A percentile compares a stretch with the other conserved stretches of the same genome.
phyloP scores from a whole-genome alignment of 1,140 invertebrate species.

The Pseudomyrmex pallidus region DNA sequence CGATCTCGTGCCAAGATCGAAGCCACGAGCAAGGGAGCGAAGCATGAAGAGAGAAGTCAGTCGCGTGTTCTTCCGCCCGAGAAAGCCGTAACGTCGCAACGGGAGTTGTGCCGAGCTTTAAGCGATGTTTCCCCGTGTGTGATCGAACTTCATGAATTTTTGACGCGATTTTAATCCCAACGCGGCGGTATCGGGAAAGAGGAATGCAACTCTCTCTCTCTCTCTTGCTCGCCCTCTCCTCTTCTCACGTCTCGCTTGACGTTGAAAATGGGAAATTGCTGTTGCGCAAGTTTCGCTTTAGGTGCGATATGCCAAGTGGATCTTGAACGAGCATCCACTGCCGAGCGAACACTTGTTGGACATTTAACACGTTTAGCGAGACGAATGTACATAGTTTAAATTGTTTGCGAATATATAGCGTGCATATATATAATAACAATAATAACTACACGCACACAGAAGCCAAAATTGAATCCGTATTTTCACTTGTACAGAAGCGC shows the following conservation, averaged over 20 bases:
- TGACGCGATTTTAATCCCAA: constrained; percentile 57
- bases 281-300: constrained; percentile 19
- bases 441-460: not conserved
- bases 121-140: not conserved
- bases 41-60: constrained; percentile 55
- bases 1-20: constrained; percentile 49
- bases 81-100: constrained; percentile 34
- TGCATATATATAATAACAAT: not conserved
- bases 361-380: constrained; percentile 20
- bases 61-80: constrained; percentile 49
- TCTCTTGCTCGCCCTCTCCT: no score
- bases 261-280: constrained; percentile 43
- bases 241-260: not conserved
- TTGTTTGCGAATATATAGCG: not conserved
- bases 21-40: constrained; percentile 29
- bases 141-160: constrained; percentile 60
- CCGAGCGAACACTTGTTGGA: constrained; percentile 44
- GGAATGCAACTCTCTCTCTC: not conserved
- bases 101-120: constrained; percentile 1
- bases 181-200: constrained; percentile 25
- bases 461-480: no score
- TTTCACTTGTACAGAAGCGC: not conserved
- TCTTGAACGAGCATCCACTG: not conserved
- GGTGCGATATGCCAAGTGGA: not conserved
- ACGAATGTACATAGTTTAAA: not conserved